phyloP scores from a whole-genome alignment of 2,797 vertebrate species.

The Falco biarmicus region DNA sequence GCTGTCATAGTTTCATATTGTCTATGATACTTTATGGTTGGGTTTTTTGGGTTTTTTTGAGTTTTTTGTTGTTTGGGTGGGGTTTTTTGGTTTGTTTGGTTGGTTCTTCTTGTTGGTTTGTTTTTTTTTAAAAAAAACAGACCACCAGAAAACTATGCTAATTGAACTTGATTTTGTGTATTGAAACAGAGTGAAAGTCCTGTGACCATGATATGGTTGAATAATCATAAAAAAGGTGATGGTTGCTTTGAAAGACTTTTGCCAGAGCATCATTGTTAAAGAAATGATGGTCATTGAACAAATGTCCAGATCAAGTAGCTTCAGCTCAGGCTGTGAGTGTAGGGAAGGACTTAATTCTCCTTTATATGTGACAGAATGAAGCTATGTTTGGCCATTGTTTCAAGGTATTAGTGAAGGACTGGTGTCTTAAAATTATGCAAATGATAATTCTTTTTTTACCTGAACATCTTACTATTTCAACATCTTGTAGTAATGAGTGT shows the following conservation, averaged over 20 bases:
- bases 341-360: not conserved
- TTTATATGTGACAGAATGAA: not conserved
- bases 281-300: not conserved
- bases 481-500: not conserved
- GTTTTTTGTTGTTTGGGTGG: no score
- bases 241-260: not conserved
- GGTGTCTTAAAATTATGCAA: not conserved
- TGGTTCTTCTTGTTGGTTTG: rapidly evolving
- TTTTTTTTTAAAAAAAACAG: not conserved
- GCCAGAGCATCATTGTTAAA: not conserved
- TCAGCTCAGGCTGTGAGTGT: not conserved
- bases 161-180: not conserved
- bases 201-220: not conserved
- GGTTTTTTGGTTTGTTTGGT: not conserved
- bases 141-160: not conserved
- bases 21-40: not conserved
- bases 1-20: not conserved
- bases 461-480: not conserved
- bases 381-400: not conserved
- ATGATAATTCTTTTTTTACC: not conserved
- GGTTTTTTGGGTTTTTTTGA: not conserved
- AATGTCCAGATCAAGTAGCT: not conserved
- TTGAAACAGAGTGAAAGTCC: not conserved
- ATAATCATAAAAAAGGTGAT: not conserved
- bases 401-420: not conserved